These are phyloP conservation scores for Calyptomena viridis DNA, from an alignment of 2,113 vertebrate species.

Conservation along the genomic window DNA sequence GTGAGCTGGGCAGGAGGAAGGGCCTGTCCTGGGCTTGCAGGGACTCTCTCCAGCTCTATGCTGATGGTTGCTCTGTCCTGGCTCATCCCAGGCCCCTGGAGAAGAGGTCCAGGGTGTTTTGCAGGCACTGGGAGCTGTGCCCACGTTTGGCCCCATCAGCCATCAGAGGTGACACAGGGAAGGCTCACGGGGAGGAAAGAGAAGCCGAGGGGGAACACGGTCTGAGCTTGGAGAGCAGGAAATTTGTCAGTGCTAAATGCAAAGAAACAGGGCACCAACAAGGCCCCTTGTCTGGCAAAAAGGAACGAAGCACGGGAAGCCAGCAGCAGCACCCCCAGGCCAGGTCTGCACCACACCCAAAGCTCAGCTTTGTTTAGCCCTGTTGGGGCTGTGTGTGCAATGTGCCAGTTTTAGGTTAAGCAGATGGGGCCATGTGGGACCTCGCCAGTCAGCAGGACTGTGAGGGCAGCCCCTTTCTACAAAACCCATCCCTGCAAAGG, in stretches of 20 bases:
- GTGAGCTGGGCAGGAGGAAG: not conserved
- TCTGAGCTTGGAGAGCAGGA: not conserved
- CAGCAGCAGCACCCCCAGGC: not conserved
- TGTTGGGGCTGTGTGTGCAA: rapidly evolving
- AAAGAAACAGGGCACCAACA: not conserved
- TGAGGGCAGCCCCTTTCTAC: not conserved
- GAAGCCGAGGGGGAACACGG: not conserved
- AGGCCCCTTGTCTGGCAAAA: not conserved
- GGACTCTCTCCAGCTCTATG: not conserved
- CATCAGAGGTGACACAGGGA: rapidly evolving
- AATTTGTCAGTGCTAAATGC: not conserved
- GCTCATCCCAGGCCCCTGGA: rapidly evolving
- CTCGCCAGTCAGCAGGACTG: not conserved
- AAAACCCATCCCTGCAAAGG: not conserved
- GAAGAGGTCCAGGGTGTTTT: not conserved
- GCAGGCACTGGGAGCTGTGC: not conserved
- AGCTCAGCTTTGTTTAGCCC: not conserved
- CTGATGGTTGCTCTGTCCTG: not conserved
- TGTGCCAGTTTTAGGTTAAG: not conserved
- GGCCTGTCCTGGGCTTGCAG: not conserved
- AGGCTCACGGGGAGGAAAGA: not conserved
- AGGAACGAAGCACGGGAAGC: not conserved
- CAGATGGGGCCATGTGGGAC: not conserved
- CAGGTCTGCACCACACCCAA: not conserved
- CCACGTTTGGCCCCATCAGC: not conserved